phyloP scores from a whole-genome alignment of 2,113 vertebrate species.

The Burhinus bistriatus region DNA sequence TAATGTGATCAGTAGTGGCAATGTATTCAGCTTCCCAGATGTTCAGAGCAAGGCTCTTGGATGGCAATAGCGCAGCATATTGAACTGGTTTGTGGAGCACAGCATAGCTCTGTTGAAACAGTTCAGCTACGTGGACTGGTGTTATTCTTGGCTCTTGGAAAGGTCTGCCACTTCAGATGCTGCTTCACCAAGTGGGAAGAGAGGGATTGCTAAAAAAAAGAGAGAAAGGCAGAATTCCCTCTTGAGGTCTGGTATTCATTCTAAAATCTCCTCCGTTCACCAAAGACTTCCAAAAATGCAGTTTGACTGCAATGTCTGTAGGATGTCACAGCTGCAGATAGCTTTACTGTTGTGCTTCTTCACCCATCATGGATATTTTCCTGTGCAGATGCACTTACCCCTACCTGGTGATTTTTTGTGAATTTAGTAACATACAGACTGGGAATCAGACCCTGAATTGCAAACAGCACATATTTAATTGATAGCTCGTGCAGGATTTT shows the following conservation, averaged over 20 bases:
- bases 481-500: background rate
- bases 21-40: background rate
- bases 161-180: background rate
- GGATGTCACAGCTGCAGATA: background rate
- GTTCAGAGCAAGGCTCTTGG: background rate
- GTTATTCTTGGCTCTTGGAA: background rate
- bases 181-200: background rate
- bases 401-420: background rate
- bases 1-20: background rate
- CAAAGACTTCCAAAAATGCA: background rate
- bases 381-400: background rate
- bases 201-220: background rate
- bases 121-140: background rate
- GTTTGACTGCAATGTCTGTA: background rate
- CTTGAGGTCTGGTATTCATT: background rate
- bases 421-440: background rate
- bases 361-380: background rate
- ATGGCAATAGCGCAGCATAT: fast-evolving
- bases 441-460: background rate
- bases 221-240: background rate
- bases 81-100: background rate
- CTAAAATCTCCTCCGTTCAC: background rate
- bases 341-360: background rate
- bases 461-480: background rate
- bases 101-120: background rate